Percentiles rank a stretch among this genome's conserved stretches.
Evolutionary conservation across 2,113 vertebrate species (phyloP).

Genomic region (Gymnobelideus leadbeateri): DNA sequence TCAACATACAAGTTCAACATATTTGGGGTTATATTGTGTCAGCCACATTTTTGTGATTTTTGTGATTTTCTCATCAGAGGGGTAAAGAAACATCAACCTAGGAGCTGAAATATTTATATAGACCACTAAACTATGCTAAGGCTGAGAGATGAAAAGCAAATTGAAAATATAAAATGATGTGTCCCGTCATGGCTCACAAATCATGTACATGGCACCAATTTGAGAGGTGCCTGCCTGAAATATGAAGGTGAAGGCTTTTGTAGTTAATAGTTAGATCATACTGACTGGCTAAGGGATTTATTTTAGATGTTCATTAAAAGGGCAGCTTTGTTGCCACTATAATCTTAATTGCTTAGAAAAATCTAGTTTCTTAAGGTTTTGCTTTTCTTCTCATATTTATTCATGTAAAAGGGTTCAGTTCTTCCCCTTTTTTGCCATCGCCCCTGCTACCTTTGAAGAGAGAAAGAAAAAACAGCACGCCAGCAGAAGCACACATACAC

Average conservation of each 20-base stretch:
- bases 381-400: conserved; percentile 63
- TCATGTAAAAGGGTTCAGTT: conserved; percentile 54
- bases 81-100: conserved; percentile 52
- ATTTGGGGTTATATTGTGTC: conserved; percentile 56
- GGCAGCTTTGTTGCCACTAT: conserved; percentile 33
- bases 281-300: conserved; percentile 54
- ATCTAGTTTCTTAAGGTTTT: conserved; percentile 31
- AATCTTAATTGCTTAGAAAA: conserved; percentile 62
- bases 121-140: conserved; percentile 51
- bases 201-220: conserved; percentile 48
- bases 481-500: too few relatives aligned
- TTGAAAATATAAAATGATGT: conserved; percentile 63
- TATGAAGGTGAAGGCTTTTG: conserved; percentile 41
- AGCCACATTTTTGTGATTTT: conserved; percentile 15
- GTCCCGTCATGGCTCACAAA: conserved; percentile 63
- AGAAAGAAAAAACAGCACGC: neutral
- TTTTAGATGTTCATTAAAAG: conserved; percentile 39
- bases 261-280: conserved; percentile 33
- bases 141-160: conserved; percentile 65
- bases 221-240: conserved; percentile 49
- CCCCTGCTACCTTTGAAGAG: neutral
- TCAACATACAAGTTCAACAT: conserved; percentile 52
- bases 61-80: conserved; percentile 44
- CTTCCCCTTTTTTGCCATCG: neutral
- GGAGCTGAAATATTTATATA: conserved; percentile 47